Percentiles rank a stretch among this genome's conserved stretches.
phyloP scores from a whole-genome alignment of 2,797 vertebrate species.

The Huso huso region DNA sequence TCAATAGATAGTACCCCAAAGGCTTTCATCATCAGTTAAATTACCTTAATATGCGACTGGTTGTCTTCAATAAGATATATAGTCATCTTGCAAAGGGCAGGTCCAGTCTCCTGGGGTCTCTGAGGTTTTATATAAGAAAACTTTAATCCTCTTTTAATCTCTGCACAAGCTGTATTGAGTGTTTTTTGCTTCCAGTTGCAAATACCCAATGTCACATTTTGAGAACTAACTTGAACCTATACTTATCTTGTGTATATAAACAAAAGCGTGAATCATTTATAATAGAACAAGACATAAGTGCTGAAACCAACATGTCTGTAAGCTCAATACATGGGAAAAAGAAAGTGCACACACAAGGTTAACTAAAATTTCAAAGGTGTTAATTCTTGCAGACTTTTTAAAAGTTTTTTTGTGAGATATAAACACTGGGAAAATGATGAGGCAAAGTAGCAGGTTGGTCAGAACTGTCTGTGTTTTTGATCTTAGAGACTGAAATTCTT shows the following conservation, averaged over 20 bases:
- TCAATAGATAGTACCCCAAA: constrained; percentile 23
- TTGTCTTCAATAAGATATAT: constrained; percentile 17
- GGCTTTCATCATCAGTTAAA: constrained; percentile 23
- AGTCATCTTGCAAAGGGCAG: constrained; percentile 19
- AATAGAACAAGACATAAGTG: too few relatives aligned
- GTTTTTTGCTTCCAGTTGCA: constrained; percentile 26
- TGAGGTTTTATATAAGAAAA: constrained; percentile 24
- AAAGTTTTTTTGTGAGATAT: too few relatives aligned
- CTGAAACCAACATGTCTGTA: too few relatives aligned
- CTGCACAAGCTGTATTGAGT: constrained; percentile 19
- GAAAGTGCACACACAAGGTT: too few relatives aligned
- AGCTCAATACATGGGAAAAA: too few relatives aligned
- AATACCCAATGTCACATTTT: constrained; percentile 21
- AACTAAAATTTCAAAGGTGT: too few relatives aligned
- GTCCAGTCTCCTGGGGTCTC: constrained; percentile 25
- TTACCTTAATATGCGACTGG: constrained; percentile 20
- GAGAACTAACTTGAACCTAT: too few relatives aligned
- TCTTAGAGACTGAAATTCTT: too few relatives aligned
- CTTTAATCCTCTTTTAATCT: constrained; percentile 38
- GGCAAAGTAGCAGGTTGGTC: constrained; percentile 22
- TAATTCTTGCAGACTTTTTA: too few relatives aligned
- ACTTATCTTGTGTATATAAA: too few relatives aligned
- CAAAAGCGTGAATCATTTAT: too few relatives aligned
- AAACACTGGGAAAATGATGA: too few relatives aligned
- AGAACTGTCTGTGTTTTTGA: constrained; percentile 7